Evolutionary conservation across 2,888 invertebrate species (phyloP), one percentile per base, ranked within the genome.

Genomic region (Drosophila nr. fundita): DNA sequence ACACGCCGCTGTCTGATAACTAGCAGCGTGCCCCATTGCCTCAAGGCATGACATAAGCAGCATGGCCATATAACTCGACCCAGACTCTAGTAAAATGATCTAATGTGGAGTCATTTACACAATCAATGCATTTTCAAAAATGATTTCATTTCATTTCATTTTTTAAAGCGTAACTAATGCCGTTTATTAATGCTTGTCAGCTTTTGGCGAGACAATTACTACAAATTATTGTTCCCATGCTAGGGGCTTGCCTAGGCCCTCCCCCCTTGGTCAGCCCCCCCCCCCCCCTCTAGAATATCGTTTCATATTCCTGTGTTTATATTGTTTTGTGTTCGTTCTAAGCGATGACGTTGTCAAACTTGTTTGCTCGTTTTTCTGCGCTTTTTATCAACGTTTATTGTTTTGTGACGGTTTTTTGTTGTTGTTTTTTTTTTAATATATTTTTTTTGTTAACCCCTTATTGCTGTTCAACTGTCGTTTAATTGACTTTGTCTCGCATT

Each of bases 321-420:
- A 30, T 6, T 10, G 21, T 36, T 57, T 50, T 45, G 30, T 40
- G 15, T 64, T 65, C 66, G 67, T 72, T 66, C 58, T 45, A 45
- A 55, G 69, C 89, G 57, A 85, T 85, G 90, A 84, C 90, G 90
- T 83, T 90, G 84, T 73, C 87, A 84, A 90, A 89, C 87, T 77
- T 78, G 83, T 67, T 88, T 78, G 49, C 55, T 45, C 53, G 30
- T 80, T 61, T 80, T 64, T 75, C 65, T 78, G 73, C 73, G 73
- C 24, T 69, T 88, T 89, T 87, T 85, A 85, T 85, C 85, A 90
- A 65, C 72, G 57, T 82, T 90, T 87, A 88, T 90, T 87, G 88
- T 89, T 89, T 87, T 89, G 86, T 84, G 76, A 72, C 70, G 68
- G 62, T 75, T 79, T 78, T 29, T 68, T 61, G n/a, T 54, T 55